Conservation (phyloP, 2,113 vertebrate species). For the Austrofundulus limnaeus region DNA sequence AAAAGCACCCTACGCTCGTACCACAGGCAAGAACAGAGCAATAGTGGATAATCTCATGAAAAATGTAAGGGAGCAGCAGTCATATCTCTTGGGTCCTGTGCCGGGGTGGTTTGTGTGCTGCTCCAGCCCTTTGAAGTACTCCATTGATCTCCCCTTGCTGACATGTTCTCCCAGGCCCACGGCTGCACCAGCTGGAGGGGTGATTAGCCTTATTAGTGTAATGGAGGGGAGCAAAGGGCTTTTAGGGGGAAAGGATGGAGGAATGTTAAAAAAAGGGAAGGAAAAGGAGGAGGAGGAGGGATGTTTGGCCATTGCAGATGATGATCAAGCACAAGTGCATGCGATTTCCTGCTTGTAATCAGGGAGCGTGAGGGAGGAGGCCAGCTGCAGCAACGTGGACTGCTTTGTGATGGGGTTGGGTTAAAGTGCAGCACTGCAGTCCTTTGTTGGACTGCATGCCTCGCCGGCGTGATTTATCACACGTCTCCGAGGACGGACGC, state of each 20-base stretch:
- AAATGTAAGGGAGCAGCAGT: conserved; percentile 74
- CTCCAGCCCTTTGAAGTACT: conserved; percentile 74
- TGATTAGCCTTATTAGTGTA: conserved; percentile 78
- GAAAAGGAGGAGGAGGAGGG: conserved; percentile 32
- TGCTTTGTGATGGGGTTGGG: conserved; percentile 32
- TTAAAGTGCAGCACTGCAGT: conserved; percentile 63
- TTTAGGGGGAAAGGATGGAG: conserved; percentile 57
- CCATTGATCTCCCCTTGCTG: conserved; percentile 74
- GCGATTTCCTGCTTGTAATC: conserved; percentile 41
- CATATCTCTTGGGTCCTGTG: conserved; percentile 68
- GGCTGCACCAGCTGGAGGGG: conserved; percentile 64
- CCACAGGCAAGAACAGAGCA: conserved; percentile 64
- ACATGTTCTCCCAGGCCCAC: conserved; percentile 66
- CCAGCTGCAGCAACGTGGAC: conserved; percentile 17
- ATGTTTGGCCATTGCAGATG: conserved; percentile 40
- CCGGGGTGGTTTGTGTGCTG: conserved; percentile 61
- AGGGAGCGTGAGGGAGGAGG: conserved; percentile 34
- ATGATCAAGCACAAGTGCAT: conserved; percentile 39
- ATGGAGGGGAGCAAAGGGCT: conserved; percentile 70
- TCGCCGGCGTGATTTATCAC: conserved; percentile 48
- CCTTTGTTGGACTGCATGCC: conserved; percentile 42
- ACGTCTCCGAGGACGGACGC: conserved; percentile 32
- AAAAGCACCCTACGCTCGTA: conserved; percentile 60
- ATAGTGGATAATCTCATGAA: conserved; percentile 76
- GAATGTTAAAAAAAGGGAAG: conserved; percentile 8